Percentiles rank a stretch among this genome's conserved stretches.
These are phyloP conservation scores for Arizona elegans DNA, from an alignment of 2,113 vertebrate genomes.

Conservation along the genomic window DNA sequence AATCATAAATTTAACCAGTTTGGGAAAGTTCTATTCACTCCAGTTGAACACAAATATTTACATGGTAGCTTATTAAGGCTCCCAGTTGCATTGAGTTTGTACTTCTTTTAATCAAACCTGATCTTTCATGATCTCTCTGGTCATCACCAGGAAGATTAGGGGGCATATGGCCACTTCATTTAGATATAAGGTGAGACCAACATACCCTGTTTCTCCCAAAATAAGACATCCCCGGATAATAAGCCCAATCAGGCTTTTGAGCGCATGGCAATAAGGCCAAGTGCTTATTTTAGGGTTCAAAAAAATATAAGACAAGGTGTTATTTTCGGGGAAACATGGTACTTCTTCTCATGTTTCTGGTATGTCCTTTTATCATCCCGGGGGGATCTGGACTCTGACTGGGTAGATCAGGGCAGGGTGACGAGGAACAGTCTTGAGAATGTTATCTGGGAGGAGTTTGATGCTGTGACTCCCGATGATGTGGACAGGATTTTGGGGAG, in stretches of 20 bases:
- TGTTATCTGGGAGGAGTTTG: too few relatives aligned
- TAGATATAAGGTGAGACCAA: not conserved
- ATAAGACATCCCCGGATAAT: too few relatives aligned
- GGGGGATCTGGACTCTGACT: too few relatives aligned
- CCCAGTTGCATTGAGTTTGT: not conserved
- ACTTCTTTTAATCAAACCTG: not conserved
- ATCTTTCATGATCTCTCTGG: not conserved
- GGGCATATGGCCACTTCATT: not conserved
- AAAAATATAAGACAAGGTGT: too few relatives aligned
- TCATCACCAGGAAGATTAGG: not conserved
- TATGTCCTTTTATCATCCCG: not conserved
- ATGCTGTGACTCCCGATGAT: too few relatives aligned
- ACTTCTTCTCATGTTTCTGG: not conserved
- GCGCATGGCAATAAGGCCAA: too few relatives aligned
- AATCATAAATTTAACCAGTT: not conserved
- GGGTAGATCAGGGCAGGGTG: too few relatives aligned
- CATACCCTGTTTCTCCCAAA: not conserved
- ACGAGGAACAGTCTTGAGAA: too few relatives aligned
- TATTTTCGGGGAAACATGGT: too few relatives aligned
- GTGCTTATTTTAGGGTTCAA: too few relatives aligned
- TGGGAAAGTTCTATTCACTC: not conserved
- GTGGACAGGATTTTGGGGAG: too few relatives aligned
- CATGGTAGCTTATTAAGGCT: not conserved
- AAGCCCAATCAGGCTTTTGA: too few relatives aligned
- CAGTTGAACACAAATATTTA: not conserved